phyloP scores from a whole-genome alignment of 2,888 invertebrate genomes.

The Hydriomena furcata region DNA sequence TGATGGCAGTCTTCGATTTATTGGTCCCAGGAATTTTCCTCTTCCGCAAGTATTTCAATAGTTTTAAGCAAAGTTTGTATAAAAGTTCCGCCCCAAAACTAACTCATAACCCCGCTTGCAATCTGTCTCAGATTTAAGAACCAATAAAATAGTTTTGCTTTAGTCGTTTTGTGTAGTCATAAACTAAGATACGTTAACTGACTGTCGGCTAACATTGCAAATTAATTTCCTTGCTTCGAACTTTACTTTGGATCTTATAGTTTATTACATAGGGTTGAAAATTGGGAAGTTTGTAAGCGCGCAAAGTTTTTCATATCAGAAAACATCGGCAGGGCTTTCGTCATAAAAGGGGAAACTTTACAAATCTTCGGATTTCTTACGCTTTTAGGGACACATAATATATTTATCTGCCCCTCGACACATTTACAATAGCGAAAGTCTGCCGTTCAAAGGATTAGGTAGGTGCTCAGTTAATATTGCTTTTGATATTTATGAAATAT shows the following conservation, averaged over 20 bases:
- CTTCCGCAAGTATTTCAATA: too few relatives aligned
- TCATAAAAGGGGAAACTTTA: constrained; percentile 82
- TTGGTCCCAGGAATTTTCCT: too few relatives aligned
- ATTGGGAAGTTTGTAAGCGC: constrained; percentile 27
- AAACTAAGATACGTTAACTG: constrained; percentile 75
- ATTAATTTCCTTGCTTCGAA: constrained; percentile 54
- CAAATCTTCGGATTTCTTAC: constrained; percentile 81
- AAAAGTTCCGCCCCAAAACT: constrained; percentile 25
- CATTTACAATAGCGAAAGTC: constrained; percentile 73
- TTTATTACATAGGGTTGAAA: constrained; percentile 39
- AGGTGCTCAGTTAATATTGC: constrained; percentile 56
- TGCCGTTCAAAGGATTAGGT: constrained; percentile 63
- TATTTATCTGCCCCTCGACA: constrained; percentile 81
- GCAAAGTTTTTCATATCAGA: constrained; percentile 77
- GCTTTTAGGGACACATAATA: constrained; percentile 79
- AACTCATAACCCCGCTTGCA: constrained; percentile 47
- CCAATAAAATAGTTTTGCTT: constrained; percentile 64
- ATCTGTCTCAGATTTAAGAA: constrained; percentile 58
- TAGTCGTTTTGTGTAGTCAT: constrained; percentile 62
- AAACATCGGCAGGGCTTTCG: constrained; percentile 75
- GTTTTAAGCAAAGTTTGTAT: neutral
- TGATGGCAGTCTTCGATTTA: too few relatives aligned
- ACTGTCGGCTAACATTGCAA: constrained; percentile 66
- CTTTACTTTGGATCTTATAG: constrained; percentile 41
- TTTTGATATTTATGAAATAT: constrained; percentile 48